Base-by-base conservation (phyloP, 2,113 vertebrate species). In the Helogale parvula region DNA sequence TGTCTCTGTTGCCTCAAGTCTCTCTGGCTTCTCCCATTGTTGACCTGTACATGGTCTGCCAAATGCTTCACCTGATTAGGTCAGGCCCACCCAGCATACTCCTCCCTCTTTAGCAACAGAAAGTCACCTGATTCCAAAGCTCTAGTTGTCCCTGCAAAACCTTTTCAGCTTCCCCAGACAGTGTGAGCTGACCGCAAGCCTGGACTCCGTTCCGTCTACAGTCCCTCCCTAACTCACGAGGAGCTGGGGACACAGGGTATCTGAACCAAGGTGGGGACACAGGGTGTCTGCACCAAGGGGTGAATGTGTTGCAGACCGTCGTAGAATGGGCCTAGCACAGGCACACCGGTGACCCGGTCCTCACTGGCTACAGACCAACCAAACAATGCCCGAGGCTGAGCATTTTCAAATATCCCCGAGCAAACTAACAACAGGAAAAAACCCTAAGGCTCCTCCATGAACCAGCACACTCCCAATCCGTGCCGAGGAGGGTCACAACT, bases 361-460 rank as follows among this genome's bases (percentile, higher is more conserved):
- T 76, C 29, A 76, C 41, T 29, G 27, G 7, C 72, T 8, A 45
- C 19, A 9, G 35, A 23, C 16, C 45, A 29, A 45, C 72, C 7
- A 45, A 16, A 16, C 6, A 13, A 45, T 4, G 25, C 38, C 14
- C 12, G 29, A 45, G 25, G 38, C 27, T 5, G 25, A 9, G 38
- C 7, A 1, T 45, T 45, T 76, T 76, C 45, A 76, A 15, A 16
- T 16, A 29, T 4, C 41, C 72, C 13, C 27, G 45, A 45, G 41
- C 72, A 45, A 45, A 76, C 25, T 45, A 8, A 16, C 15, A 76
- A 45, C 27, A 3, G 72, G 72, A 45, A 45, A 45, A 76, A 76
- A 14, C 0, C 23, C 15, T 8, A 27, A 9, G 3, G 3, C 72
- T 9, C 5, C 72, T 2, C 13, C 13, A 50, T 4, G 23, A 15